Conservation (phyloP, 2,797 vertebrate genomes). For the Acestrorhynchus altus region DNA sequence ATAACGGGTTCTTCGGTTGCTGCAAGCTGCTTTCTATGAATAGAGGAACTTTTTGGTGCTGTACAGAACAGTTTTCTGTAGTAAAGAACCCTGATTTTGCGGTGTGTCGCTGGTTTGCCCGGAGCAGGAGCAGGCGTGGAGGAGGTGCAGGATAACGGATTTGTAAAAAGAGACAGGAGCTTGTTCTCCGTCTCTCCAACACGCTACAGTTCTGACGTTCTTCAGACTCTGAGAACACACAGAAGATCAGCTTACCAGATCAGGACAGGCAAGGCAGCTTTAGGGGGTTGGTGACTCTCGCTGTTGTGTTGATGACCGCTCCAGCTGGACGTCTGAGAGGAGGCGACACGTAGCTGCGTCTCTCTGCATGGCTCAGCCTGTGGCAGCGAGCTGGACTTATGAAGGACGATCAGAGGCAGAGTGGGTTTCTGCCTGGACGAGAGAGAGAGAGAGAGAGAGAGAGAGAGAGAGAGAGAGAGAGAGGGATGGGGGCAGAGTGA, state of each 20-base stretch:
- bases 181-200: background rate
- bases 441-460: constrained; percentile 16
- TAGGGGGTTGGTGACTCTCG: background rate
- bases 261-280: background rate
- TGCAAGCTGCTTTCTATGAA: too few species aligned
- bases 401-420: background rate
- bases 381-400: background rate
- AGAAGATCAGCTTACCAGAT: constrained; percentile 24
- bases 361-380: constrained; percentile 38
- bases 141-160: too few species aligned
- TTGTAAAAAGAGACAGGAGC: too few species aligned
- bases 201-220: background rate
- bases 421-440: constrained; percentile 15
- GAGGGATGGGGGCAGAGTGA: background rate
- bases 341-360: constrained; percentile 14
- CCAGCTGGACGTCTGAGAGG: background rate
- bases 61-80: too few species aligned
- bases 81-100: too few species aligned
- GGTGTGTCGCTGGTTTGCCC: too few species aligned
- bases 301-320: background rate
- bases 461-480: background rate
- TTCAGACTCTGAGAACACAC: background rate
- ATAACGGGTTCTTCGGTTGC: too few species aligned
- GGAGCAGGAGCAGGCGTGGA: too few species aligned
- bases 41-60: too few species aligned